Evolutionary conservation across 2,113 vertebrate genomes (phyloP).

Genomic region (Myotis lucifugus): DNA sequence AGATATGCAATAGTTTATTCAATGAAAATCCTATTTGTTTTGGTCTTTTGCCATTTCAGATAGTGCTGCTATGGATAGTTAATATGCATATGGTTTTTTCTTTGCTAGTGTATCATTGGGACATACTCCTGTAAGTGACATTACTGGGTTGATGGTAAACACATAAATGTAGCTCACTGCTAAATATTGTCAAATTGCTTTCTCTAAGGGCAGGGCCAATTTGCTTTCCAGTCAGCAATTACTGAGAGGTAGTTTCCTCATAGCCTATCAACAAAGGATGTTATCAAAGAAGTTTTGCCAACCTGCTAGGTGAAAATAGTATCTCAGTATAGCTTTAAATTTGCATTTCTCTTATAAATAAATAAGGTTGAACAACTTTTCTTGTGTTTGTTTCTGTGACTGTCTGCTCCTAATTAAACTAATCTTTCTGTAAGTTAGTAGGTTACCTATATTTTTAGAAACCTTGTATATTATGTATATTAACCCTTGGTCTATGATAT

Average conservation of each 20-base stretch:
- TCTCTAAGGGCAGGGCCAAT: background rate
- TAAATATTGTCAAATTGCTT: background rate
- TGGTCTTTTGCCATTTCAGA: background rate
- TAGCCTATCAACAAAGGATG: background rate
- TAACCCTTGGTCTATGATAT: background rate
- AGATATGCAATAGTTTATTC: background rate
- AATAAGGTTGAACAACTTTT: conserved; percentile 13
- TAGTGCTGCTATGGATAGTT: background rate
- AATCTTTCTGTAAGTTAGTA: background rate
- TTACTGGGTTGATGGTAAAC: background rate
- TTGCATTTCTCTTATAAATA: background rate
- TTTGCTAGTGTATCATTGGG: conserved; percentile 24
- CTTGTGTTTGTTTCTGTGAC: conserved; percentile 15
- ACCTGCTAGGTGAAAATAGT: background rate
- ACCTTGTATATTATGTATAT: background rate
- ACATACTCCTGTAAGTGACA: background rate
- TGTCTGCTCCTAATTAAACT: background rate
- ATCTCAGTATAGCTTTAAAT: conserved; percentile 21
- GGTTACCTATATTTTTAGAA: background rate
- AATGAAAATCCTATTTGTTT: conserved; percentile 12
- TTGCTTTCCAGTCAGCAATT: background rate
- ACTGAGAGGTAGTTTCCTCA: background rate
- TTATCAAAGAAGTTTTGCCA: background rate
- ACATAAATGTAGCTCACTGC: conserved; percentile 8
- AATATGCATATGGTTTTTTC: background rate